phyloP scores from a whole-genome alignment of 2,113 vertebrate genomes.

The Prunella himalayana region DNA sequence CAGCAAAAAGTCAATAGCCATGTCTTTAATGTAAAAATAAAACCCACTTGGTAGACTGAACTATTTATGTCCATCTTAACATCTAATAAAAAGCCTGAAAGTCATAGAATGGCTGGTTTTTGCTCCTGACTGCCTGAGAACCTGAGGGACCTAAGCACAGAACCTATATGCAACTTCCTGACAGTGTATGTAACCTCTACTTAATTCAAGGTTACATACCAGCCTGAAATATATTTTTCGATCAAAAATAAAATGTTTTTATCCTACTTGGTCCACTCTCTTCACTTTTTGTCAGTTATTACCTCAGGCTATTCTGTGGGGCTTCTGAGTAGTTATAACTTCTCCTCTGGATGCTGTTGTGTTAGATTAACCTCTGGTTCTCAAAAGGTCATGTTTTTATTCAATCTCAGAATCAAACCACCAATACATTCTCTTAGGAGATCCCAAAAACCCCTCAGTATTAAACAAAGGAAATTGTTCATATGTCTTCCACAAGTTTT shows the following conservation, averaged over 20 bases:
- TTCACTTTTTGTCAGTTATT: neutral
- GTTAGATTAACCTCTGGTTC: constrained; percentile 43
- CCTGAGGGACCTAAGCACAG: neutral
- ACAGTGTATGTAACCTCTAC: neutral
- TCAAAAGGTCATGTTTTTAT: constrained; percentile 19
- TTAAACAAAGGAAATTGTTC: constrained; percentile 60
- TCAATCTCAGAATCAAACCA: constrained; percentile 10
- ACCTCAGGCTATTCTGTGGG: neutral
- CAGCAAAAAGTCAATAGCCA: neutral
- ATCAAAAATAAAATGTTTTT: neutral
- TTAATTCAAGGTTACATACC: neutral
- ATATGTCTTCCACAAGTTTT: neutral
- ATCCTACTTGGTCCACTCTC: neutral
- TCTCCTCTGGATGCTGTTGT: constrained; percentile 2
- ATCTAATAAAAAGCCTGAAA: neutral
- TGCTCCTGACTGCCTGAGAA: neutral
- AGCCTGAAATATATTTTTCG: neutral
- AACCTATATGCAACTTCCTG: neutral
- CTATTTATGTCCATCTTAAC: neutral
- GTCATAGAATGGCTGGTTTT: neutral
- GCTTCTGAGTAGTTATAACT: neutral
- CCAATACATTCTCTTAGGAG: neutral
- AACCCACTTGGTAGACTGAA: neutral
- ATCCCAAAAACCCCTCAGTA: neutral
- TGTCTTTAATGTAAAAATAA: neutral